These are phyloP conservation scores for Petrocephalus zakoni DNA, from an alignment of 2,113 vertebrate species.

Conservation along the genomic window DNA sequence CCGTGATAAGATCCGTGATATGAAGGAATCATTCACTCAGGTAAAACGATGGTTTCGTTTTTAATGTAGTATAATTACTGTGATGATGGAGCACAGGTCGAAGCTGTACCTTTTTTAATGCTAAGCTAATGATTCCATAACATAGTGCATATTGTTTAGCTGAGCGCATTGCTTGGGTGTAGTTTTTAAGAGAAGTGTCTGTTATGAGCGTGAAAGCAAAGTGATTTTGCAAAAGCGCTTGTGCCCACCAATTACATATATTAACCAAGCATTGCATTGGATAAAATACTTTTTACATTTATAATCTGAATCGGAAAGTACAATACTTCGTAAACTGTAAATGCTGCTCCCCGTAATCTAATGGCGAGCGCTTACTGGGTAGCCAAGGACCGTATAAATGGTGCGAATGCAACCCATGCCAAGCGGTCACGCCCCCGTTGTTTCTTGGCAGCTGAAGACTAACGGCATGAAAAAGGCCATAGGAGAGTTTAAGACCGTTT, in stretches of 20 bases:
- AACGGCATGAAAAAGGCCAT: conserved; percentile 3
- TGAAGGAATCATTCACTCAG: conserved; percentile 3
- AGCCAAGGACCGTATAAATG: background rate
- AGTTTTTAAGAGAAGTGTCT: background rate
- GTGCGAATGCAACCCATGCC: background rate
- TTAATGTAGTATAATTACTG: background rate
- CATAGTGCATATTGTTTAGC: background rate
- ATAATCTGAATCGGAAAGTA: background rate
- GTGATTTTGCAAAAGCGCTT: background rate
- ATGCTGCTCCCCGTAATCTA: background rate
- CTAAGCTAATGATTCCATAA: background rate
- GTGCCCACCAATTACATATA: background rate
- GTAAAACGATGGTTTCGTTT: background rate
- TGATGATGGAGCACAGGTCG: background rate
- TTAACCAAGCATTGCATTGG: background rate
- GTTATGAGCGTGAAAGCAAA: background rate
- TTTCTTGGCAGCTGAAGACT: background rate
- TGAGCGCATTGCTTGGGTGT: background rate
- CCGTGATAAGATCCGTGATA: background rate
- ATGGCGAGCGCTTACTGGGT: background rate
- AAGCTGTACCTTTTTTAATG: background rate
- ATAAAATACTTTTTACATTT: background rate
- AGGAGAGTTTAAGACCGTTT: conserved; percentile 20
- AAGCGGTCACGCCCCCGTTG: background rate
- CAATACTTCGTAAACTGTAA: background rate